Base-by-base conservation (phyloP, 2,888 invertebrate genomes). In the Polydrusus cervinus region DNA sequence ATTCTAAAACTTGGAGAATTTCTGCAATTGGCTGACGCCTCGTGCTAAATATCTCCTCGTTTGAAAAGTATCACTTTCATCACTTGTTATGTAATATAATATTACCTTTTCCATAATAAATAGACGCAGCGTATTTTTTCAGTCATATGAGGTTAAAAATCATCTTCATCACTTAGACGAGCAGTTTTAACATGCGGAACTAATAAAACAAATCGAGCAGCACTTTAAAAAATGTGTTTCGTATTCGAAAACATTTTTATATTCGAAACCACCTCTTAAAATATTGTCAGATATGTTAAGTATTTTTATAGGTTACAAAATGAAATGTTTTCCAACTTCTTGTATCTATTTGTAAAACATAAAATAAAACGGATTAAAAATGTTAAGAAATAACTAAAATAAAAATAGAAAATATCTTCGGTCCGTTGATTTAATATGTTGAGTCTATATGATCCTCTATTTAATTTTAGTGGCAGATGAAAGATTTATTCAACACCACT, bases 391-490 rank as follows among this genome's bases (percentile, higher is more conserved):
- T 65, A n/a, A 53, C 65, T 40, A 7, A 57, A 43, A 16, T 71
- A 71, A 65, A 65, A 71, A 71, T 71, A 71, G 71, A 69, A 66
- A 16, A 34, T 71, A 9, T 71, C 20, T 71, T 43, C 53, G 45
- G 45, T 60, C 53, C 53, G 43, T 53, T 66, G 65, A n/a, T n/a
- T n/a, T n/a, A n/a, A 71, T 71, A 55, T 65, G 65, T 66, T 66
- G 71, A 65, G 71, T 66, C 71, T 65, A 71, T 20, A 62, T 70
- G 61, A 70, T 70, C 71, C 51, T 47, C 51, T 71, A 71, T 71
- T 71, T 61, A 51, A 64, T 71, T 62, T 64, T 64, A 71, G 62
- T 65, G 62, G 55, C 64, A 71, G 45, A 9, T 55, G 65, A 71
- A 51, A 65, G 71, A 71, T 71, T 71, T 67, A 73, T 73, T 65